A percentile compares a stretch with the other conserved stretches of the same genome.
phyloP scores from a whole-genome alignment of 2,888 invertebrate species.

The Pegoplata infirma region DNA sequence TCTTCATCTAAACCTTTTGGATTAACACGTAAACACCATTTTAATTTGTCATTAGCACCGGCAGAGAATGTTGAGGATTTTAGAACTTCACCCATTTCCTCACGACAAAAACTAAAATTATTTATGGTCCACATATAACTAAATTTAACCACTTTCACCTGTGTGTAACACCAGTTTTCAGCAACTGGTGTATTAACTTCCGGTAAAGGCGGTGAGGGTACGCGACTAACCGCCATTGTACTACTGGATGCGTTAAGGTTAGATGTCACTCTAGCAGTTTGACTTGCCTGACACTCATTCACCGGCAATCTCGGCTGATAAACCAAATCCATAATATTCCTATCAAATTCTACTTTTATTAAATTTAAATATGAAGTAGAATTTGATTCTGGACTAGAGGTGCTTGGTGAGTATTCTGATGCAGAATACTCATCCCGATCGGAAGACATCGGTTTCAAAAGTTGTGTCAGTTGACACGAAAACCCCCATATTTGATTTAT shows the following conservation, averaged over 20 bases:
- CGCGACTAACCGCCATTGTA: conserved; percentile 97
- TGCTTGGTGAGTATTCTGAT: too few relatives aligned
- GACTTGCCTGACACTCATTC: conserved; percentile 87
- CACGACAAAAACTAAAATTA: conserved; percentile 99
- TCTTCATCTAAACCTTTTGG: conserved; percentile 99
- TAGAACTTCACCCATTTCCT: conserved; percentile 99
- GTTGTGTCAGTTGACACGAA: too few relatives aligned
- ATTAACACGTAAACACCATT: conserved; percentile 99
- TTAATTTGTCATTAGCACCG: conserved; percentile 99
- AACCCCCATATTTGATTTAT: too few relatives aligned
- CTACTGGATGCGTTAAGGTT: conserved; percentile 88
- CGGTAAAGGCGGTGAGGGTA: conserved; percentile 96
- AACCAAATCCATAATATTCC: conserved; percentile 76
- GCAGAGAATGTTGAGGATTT: conserved; percentile 99
- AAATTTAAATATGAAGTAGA: conserved; percentile 33
- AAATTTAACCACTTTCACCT: conserved; percentile 99
- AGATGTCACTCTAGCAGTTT: conserved; percentile 93
- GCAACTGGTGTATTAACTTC: conserved; percentile 98
- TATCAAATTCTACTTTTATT: conserved; percentile 75
- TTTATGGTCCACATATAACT: conserved; percentile 99
- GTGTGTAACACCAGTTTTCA: conserved; percentile 99
- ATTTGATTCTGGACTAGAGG: conserved; percentile 43
- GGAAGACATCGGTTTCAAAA: too few relatives aligned
- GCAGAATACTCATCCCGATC: conserved; percentile 48
- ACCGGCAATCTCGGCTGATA: conserved; percentile 82